phyloP scores from a whole-genome alignment of 2,888 invertebrate species.

The Drosophila merina region DNA sequence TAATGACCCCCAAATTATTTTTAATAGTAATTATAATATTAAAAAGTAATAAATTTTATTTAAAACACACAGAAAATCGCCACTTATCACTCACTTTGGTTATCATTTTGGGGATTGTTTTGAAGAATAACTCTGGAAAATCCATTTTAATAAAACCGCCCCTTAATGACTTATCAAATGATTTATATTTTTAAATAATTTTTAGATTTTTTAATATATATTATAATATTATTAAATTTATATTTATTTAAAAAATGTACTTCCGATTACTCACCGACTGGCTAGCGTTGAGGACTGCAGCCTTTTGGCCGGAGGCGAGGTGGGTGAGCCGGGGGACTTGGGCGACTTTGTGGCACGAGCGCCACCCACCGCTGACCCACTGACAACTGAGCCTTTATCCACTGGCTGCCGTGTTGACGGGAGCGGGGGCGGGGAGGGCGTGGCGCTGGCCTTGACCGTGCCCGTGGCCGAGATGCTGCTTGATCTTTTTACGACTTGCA shows the following conservation, averaged over 20 bases:
- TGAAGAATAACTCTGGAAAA: background rate
- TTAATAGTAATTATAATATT: too few species aligned
- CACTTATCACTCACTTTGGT: background rate
- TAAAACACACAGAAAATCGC: background rate
- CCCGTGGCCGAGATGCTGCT: slow-evolving; percentile 28
- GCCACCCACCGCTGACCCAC: slow-evolving; percentile 22
- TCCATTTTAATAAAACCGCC: background rate
- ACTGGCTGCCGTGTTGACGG: slow-evolving; percentile 72
- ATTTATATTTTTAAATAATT: background rate
- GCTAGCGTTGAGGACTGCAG: slow-evolving; percentile 50
- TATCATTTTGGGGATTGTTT: background rate
- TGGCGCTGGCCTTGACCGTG: slow-evolving; percentile 19
- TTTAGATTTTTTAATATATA: background rate
- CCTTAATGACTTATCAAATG: background rate
- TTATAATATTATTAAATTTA: background rate
- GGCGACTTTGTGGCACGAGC: slow-evolving; percentile 26
- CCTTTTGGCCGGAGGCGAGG: slow-evolving; percentile 60
- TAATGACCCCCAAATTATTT: too few species aligned
- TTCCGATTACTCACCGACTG: slow-evolving; percentile 78
- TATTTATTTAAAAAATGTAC: background rate
- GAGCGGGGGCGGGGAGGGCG: slow-evolving; percentile 40
- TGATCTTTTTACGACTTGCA: slow-evolving; percentile 40
- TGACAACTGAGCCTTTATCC: slow-evolving; percentile 75
- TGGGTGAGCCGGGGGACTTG: slow-evolving; percentile 53
- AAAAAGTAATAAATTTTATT: too few species aligned